These are phyloP conservation scores for Lophotriccus pileatus DNA, from an alignment of 2,797 vertebrate genomes.

Conservation along the genomic window DNA sequence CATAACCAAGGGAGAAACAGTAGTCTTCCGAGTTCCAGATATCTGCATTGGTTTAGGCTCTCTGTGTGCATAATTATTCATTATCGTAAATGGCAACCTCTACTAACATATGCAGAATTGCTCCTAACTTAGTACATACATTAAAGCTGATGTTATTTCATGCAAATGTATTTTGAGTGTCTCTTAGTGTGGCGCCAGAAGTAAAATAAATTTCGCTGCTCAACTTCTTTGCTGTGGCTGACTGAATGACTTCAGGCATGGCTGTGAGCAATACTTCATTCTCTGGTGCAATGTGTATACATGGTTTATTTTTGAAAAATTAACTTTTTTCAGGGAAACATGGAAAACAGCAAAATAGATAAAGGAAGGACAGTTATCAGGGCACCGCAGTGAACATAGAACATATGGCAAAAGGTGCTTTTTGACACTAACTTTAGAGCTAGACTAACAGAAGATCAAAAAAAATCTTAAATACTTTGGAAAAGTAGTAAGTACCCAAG, in stretches of 20 bases:
- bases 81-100: neutral
- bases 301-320: neutral
- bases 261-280: conserved; percentile 14
- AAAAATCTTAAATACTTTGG: neutral
- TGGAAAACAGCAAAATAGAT: neutral
- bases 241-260: conserved; percentile 37
- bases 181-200: neutral
- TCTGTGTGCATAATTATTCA: neutral
- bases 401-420: neutral
- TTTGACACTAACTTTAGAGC: neutral
- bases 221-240: conserved; percentile 37
- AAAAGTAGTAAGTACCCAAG: neutral
- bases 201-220: conserved; percentile 42
- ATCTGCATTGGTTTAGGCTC: neutral
- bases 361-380: neutral
- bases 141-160: conserved; percentile 27
- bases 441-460: neutral
- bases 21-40: neutral
- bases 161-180: conserved; percentile 8
- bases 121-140: neutral
- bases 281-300: neutral
- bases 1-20: neutral
- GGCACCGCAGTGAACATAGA: neutral
- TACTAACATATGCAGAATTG: neutral
- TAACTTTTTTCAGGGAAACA: neutral